Evolutionary conservation across 2,888 invertebrate genomes (phyloP), one percentile per base, ranked within the genome.

Genomic region (Acanthosepion lycidas): DNA sequence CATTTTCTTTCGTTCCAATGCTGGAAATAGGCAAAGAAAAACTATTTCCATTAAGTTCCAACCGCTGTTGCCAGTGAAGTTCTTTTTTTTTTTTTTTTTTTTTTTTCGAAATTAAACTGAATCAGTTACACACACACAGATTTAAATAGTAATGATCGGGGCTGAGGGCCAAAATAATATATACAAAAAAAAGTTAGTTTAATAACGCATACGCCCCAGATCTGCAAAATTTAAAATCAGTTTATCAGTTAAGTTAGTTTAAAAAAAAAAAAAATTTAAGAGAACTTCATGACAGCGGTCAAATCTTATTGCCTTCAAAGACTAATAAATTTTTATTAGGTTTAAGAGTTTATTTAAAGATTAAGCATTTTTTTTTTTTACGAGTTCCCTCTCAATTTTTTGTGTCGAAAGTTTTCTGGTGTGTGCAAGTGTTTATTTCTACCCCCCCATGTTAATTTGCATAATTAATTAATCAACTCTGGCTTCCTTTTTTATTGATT

Each of bases 261-360:
- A 78, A n/a, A 78, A 9, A 78, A n/a, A 12, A 12, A 78, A n/a
- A 78, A 9, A 78, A n/a, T 12, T 12, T 78, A 18, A n/a, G n/a
- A 78, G 78, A 78, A 78, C 78, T 78, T 78, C n/a, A 15, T n/a
- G 78, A n/a, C 78, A 78, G n/a, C 78, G 78, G 78, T 78, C n/a
- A 8, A n/a, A n/a, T 78, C 1, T 9, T 9, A n/a, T 78, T 1
- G 28, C n/a, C 15, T 78, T 64, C 12, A 59, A 59, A 18, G 20
- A 59, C 26, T 20, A 59, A 59, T 20, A 26, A 8, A 59, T 59
- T 59, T 23, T 59, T 18, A 23, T 59, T 20, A 26, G 6, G 20
- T 51, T 51, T 12, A 51, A 15, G 0, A 51, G 51, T 8, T 51
- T 51, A 12, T 51, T 51, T 9, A 51, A 51, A 51, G 51, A 51